phyloP scores from a whole-genome alignment of 2,113 vertebrate genomes.

The Colossoma macropomum region DNA sequence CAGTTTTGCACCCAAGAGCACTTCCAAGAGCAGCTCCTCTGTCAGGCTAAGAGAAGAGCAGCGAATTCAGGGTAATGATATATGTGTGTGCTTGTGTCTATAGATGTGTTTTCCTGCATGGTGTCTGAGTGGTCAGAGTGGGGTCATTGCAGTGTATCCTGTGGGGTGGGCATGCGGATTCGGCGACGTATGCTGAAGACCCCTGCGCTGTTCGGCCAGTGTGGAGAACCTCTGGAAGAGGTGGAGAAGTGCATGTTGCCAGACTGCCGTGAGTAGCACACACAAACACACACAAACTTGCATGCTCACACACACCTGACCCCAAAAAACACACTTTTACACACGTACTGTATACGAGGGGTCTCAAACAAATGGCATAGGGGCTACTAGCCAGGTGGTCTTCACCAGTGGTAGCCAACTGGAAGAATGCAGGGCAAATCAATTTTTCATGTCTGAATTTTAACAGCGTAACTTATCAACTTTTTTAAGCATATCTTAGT shows the following conservation, averaged over 20 bases:
- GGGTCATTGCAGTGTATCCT: constrained; percentile 92
- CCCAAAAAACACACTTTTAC: background rate
- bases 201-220: constrained; percentile 85
- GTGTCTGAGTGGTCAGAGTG: constrained; percentile 94
- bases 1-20: background rate
- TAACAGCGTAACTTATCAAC: no score
- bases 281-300: background rate
- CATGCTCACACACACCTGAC: background rate
- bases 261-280: constrained; percentile 87
- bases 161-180: constrained; percentile 86
- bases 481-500: no score
- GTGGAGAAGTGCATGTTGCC: constrained; percentile 95
- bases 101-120: constrained; percentile 76
- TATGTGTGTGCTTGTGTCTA: background rate
- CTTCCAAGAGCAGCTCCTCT: no score
- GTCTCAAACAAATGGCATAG: no score
- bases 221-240: constrained; percentile 90
- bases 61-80: no score
- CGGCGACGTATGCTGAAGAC: constrained; percentile 93
- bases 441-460: no score
- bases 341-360: background rate
- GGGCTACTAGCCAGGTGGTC: no score
- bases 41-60: no score
- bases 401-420: no score
- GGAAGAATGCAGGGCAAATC: no score